Percentiles rank a stretch among this genome's conserved stretches.
These are phyloP conservation scores for Phengaris arion DNA, from an alignment of 2,888 invertebrate species.

Conservation along the genomic window DNA sequence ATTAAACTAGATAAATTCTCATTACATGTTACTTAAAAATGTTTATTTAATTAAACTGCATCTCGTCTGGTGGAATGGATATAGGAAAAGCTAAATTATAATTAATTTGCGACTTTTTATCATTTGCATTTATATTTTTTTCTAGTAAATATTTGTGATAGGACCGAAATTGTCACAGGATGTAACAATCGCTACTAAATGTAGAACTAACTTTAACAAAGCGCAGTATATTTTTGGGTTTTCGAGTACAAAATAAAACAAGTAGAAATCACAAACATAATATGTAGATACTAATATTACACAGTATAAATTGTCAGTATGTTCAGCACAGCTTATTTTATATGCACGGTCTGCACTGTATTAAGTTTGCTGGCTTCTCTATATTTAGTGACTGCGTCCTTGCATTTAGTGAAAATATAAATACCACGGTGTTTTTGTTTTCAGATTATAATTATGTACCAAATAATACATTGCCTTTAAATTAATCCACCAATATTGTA, in stretches of 20 bases:
- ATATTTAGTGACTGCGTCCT: conserved; percentile 43
- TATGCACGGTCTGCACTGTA: conserved; percentile 69
- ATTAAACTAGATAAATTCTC: background rate
- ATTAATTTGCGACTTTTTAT: background rate
- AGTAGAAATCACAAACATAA: conserved; percentile 16
- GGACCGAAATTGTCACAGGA: background rate
- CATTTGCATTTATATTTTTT: background rate
- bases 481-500: background rate
- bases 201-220: conserved; percentile 25
- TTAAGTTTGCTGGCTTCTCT: conserved; percentile 70
- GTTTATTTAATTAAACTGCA: background rate
- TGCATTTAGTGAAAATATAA: conserved; percentile 29
- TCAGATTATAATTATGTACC: background rate
- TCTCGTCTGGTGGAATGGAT: background rate
- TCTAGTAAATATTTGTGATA: background rate
- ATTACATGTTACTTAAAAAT: background rate
- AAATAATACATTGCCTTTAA: background rate
- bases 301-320: conserved; percentile 42
- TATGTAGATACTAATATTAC: conserved; percentile 26
- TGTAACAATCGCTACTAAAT: background rate
- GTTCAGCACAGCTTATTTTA: conserved; percentile 74
- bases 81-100: background rate
- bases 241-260: conserved; percentile 3
- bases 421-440: background rate
- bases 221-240: conserved; percentile 15